Percentiles rank a stretch among this genome's conserved stretches.
Conservation (phyloP, 1,140 invertebrate genomes). For the Bombus pascuorum region DNA sequence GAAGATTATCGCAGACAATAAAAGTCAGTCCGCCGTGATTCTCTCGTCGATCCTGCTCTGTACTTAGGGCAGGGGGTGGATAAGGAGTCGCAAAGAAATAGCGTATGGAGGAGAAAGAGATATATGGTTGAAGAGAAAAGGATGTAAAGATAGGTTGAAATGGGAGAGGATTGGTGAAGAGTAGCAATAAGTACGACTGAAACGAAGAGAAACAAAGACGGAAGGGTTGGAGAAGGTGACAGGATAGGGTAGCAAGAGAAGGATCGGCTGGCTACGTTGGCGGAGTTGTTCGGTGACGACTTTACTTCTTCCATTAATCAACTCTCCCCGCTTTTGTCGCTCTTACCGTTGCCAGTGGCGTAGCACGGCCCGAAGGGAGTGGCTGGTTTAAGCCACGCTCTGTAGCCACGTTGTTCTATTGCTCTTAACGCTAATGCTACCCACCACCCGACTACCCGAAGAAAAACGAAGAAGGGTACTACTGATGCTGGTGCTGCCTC, state of each 20-base stretch:
- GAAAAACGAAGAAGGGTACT: constrained; percentile 54
- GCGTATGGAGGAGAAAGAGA: neutral
- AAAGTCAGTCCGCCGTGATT: constrained; percentile 70
- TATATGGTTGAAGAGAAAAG: neutral
- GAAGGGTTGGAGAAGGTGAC: constrained; percentile 32
- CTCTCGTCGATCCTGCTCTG: constrained; percentile 43
- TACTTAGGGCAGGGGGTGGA: neutral
- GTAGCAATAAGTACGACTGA: constrained; percentile 45
- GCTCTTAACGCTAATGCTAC: constrained; percentile 77
- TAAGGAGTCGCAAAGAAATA: constrained; percentile 3
- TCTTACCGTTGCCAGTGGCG: constrained; percentile 50
- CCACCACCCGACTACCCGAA: constrained; percentile 57
- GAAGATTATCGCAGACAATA: constrained; percentile 70
- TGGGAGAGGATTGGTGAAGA: neutral
- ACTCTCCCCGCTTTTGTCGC: constrained; percentile 74
- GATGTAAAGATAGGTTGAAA: no score
- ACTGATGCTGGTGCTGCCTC: neutral
- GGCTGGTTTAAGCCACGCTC: constrained; percentile 69
- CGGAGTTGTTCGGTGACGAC: constrained; percentile 72
- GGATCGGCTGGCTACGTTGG: constrained; percentile 53
- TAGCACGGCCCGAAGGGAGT: constrained; percentile 32
- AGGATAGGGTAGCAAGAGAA: constrained; percentile 16
- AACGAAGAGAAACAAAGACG: constrained; percentile 44
- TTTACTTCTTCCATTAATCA: constrained; percentile 79
- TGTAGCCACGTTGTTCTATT: constrained; percentile 75